Base-by-base conservation (phyloP, 2,113 vertebrate species). In the Nesoenas mayeri region DNA sequence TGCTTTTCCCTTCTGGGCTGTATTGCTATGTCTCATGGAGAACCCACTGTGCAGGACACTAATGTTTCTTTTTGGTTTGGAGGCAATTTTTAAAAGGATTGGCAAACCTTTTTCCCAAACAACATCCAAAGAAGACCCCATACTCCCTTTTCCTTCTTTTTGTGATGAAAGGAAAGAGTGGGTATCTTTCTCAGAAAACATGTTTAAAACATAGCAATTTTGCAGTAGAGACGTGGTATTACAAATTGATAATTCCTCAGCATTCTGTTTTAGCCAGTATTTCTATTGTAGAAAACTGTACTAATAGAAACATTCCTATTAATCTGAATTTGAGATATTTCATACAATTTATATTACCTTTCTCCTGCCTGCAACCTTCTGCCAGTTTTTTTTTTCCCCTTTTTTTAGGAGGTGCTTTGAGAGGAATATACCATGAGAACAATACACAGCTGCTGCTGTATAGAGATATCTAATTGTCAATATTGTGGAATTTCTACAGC, bases 381-480 rank as follows among this genome's bases (percentile, higher is more conserved):
- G 98, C 98, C 98, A 98, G 98, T 82, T 96, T 97, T 98, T 97
- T 91, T 85, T 89, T 88, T 65, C 3, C 61, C 92, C 44, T 22
- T 91, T 96, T 98, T 98, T 98, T 98, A 98, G 98, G 97, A 98
- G 98, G 97, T 98, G 98, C 98, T 98, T 98, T 98, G 98, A 98
- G 98, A 97, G 97, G 98, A 98, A 98, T 98, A 98, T 98, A 98
- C 98, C 98, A 98, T 97, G 97, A 98, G 98, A 98, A 98, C 98
- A 98, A 98, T 98, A 98, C 98, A 98, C 98, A 98, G 98, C 98
- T 98, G 98, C 98, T 98, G 98, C 98, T 97, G 97, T 98, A 98
- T 98, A 98, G 98, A 98, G 98, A 98, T 98, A 98, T 98, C 98
- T 98, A 98, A 98, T 98, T 98, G 98, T 98, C 98, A 98, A 98